phyloP scores from a whole-genome alignment of 2,113 vertebrate species.

The Xiphophorus couchianus region DNA sequence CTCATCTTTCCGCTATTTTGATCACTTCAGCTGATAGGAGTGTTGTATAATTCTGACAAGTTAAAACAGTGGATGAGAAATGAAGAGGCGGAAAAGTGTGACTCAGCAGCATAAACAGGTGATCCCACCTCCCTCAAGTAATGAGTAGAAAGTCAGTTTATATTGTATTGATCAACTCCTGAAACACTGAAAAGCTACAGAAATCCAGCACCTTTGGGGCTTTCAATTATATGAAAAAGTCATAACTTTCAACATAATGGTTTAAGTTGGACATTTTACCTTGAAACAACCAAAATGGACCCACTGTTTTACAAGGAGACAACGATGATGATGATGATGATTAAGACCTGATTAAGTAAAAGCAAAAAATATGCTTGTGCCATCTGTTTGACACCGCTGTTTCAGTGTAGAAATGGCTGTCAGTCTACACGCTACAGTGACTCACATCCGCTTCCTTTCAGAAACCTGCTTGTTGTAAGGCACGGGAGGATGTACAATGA shows the following conservation, averaged over 20 bases:
- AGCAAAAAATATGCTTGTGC: slow-evolving; percentile 8
- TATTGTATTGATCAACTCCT: background rate
- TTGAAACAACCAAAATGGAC: slow-evolving; percentile 9
- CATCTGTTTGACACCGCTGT: slow-evolving; percentile 17
- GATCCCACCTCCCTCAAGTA: slow-evolving; percentile 20
- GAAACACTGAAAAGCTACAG: background rate
- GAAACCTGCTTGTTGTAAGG: slow-evolving; percentile 34
- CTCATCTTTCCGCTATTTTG: slow-evolving; percentile 5
- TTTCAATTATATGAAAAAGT: background rate
- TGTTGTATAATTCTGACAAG: slow-evolving; percentile 30
- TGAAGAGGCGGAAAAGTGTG: slow-evolving; percentile 10
- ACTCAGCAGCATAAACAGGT: slow-evolving; percentile 35
- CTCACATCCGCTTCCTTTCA: slow-evolving; percentile 65
- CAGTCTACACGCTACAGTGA: slow-evolving; percentile 51
- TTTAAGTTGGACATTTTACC: background rate
- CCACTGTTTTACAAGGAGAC: background rate
- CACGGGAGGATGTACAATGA: background rate
- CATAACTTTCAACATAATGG: background rate
- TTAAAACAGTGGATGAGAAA: slow-evolving; percentile 33
- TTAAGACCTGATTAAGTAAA: slow-evolving; percentile 19
- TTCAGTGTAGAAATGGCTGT: slow-evolving; percentile 41
- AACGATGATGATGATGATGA: slow-evolving; percentile 7
- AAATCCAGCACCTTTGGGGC: background rate
- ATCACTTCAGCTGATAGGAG: slow-evolving; percentile 8
- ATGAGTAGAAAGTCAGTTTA: slow-evolving; percentile 25